phyloP scores from a whole-genome alignment of 2,797 vertebrate species.

The Halcyon smyrnensis region DNA sequence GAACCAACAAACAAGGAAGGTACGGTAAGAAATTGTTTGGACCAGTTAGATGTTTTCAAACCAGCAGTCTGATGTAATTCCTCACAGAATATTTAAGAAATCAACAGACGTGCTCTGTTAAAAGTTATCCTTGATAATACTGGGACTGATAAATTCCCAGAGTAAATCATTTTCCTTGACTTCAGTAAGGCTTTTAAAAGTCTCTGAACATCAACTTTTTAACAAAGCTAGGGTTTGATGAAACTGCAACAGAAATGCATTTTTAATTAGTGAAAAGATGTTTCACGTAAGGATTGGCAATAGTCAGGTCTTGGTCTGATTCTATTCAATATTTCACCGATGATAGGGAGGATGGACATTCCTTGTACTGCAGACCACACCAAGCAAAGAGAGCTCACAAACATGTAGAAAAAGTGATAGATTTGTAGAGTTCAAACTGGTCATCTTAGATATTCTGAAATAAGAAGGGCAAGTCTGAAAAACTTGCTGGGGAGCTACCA shows the following conservation, averaged over 20 bases:
- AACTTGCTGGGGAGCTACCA: not conserved
- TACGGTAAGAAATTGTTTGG: not conserved
- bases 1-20: not conserved
- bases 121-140: not conserved
- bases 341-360: not conserved
- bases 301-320: not conserved
- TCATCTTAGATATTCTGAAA: not conserved
- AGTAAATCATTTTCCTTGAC: not conserved
- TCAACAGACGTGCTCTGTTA: not conserved
- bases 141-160: not conserved
- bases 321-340: not conserved
- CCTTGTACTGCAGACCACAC: not conserved
- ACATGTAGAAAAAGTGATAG: not conserved
- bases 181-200: not conserved
- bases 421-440: not conserved
- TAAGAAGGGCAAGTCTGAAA: not conserved
- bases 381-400: not conserved
- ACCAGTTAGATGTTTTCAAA: not conserved
- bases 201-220: not conserved
- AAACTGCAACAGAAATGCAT: not conserved
- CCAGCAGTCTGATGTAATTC: not conserved
- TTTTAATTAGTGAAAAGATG: not conserved
- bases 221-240: not conserved
- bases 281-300: not conserved
- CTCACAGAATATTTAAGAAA: not conserved